These are phyloP conservation scores for Petrolisthes manimaculis DNA, from an alignment of 2,888 invertebrate genomes.

Conservation along the genomic window DNA sequence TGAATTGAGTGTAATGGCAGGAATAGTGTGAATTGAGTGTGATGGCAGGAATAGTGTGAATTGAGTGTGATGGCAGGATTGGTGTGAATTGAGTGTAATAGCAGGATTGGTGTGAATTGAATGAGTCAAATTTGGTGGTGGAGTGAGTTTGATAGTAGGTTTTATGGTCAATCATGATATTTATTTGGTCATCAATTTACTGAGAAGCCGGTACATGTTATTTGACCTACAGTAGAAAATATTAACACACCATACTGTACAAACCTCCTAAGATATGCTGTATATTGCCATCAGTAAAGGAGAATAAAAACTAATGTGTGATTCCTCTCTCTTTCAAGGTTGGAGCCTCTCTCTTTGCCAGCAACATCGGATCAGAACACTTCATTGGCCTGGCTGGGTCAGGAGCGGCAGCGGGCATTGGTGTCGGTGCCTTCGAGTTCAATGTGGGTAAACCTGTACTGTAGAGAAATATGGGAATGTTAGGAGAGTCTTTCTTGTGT, in stretches of 20 bases:
- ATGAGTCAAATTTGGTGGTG: not conserved
- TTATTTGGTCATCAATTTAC: no score
- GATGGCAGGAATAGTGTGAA: no score
- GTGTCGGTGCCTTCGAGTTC: conserved; percentile 73
- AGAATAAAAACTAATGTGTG: not conserved
- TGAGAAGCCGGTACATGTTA: no score
- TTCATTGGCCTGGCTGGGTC: conserved; percentile 72
- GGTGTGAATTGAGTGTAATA: no score
- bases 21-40: no score
- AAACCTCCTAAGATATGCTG: not conserved
- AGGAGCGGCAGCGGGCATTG: conserved; percentile 72
- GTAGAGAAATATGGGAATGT: not conserved
- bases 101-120: no score
- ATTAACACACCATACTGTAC: not conserved
- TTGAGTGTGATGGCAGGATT: no score
- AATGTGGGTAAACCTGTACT: conserved; percentile 68
- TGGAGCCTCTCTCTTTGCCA: conserved; percentile 71
- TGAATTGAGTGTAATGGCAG: no score
- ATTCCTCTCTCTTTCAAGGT: conserved; percentile 67
- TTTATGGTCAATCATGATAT: not conserved
- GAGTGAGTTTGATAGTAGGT: not conserved
- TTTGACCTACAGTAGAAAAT: no score
- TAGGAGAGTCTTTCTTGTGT: not conserved
- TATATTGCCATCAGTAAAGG: not conserved
- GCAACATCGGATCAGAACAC: conserved; percentile 72